phyloP scores from a whole-genome alignment of 2,888 invertebrate genomes.

The Scrobipalpa atriplicella region DNA sequence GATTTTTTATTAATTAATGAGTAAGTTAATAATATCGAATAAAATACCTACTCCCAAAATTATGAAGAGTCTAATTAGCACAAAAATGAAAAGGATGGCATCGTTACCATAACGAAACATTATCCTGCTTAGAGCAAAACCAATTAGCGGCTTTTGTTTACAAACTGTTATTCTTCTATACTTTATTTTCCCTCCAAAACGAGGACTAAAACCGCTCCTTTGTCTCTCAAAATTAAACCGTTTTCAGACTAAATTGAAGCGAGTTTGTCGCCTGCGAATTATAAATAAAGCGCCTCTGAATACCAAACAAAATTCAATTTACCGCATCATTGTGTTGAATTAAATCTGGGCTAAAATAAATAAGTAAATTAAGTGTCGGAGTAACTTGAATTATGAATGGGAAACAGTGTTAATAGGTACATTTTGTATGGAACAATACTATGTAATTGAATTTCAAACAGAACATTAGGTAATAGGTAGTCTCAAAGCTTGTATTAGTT shows the following conservation, averaged over 20 bases:
- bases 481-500: no score
- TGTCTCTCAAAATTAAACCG: slow-evolving; percentile 73
- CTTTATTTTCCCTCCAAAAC: slow-evolving; percentile 18
- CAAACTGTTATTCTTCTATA: slow-evolving; percentile 13
- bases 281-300: slow-evolving; percentile 12
- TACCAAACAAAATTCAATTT: slow-evolving; percentile 21
- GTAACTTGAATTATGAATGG: not conserved
- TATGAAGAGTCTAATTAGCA: slow-evolving; percentile 1
- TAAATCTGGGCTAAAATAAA: slow-evolving; percentile 16
- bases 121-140: not conserved
- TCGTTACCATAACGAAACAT: not conserved
- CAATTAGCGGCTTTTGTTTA: slow-evolving; percentile 18
- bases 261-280: slow-evolving; percentile 26
- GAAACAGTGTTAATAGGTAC: not conserved
- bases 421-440: not conserved
- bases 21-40: not conserved
- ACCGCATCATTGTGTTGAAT: slow-evolving; percentile 21
- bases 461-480: no score
- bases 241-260: slow-evolving; percentile 65
- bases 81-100: slow-evolving; percentile 1
- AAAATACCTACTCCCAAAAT: not conserved
- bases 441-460: not conserved
- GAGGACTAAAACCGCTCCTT: slow-evolving; percentile 47
- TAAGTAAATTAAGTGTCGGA: slow-evolving; percentile 10
- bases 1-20: no score